phyloP scores from a whole-genome alignment of 2,888 invertebrate species.

The Drosophila percnosoma region DNA sequence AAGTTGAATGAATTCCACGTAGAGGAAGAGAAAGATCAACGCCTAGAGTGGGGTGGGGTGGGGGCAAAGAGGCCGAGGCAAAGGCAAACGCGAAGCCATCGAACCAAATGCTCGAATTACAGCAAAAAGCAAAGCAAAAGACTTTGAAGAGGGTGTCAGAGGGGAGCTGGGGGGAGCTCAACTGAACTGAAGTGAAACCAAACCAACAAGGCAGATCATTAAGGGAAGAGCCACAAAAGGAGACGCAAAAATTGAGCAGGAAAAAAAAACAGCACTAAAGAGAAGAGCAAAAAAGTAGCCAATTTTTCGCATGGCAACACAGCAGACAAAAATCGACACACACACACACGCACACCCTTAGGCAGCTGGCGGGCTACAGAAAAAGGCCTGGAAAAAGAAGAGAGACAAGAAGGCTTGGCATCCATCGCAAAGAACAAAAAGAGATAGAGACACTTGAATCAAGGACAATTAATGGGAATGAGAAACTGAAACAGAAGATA shows the following conservation, averaged over 20 bases:
- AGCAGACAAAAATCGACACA: background rate
- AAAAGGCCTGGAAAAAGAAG: background rate
- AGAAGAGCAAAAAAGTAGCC: constrained; percentile 23
- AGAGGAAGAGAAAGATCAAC: constrained; percentile 23
- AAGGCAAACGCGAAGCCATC: constrained; percentile 29
- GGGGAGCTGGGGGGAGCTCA: background rate
- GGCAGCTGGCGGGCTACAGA: background rate
- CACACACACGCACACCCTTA: background rate
- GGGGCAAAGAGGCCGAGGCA: background rate
- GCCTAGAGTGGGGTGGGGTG: background rate
- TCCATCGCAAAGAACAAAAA: background rate
- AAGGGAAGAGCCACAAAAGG: constrained; percentile 47
- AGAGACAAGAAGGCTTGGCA: background rate
- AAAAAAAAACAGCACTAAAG: constrained; percentile 6
- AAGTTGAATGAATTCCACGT: constrained; percentile 61
- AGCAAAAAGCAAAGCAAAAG: constrained; percentile 18
- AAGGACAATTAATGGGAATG: constrained; percentile 1
- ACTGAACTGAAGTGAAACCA: constrained; percentile 29
- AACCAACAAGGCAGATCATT: constrained; percentile 53
- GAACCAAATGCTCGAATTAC: constrained; percentile 47
- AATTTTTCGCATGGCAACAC: constrained; percentile 67
- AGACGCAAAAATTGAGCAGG: constrained; percentile 30
- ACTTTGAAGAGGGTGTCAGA: background rate
- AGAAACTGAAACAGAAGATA: background rate
- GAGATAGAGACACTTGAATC: background rate